Conservation (phyloP, 1,140 invertebrate genomes). For the Leptopilina boulardi region DNA sequence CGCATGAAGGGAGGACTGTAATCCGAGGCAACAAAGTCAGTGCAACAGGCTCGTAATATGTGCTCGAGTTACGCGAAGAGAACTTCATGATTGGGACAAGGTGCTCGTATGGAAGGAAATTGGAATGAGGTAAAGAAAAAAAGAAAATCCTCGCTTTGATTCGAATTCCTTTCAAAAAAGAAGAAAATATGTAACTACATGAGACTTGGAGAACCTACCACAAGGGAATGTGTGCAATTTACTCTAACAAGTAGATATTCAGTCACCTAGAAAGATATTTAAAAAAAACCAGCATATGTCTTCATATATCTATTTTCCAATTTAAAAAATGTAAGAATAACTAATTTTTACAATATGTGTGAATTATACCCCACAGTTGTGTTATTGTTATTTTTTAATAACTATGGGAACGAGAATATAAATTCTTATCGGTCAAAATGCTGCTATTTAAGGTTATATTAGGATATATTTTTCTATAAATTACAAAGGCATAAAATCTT, state of each 20-base stretch:
- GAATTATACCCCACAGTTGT: neutral
- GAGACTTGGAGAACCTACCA: slow-evolving; percentile 1
- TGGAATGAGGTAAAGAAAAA: neutral
- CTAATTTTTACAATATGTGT: neutral
- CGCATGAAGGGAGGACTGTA: neutral
- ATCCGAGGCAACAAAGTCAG: slow-evolving; percentile 23
- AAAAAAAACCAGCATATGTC: too few relatives aligned
- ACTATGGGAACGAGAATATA: neutral
- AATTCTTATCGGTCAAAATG: neutral
- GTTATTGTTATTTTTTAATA: neutral
- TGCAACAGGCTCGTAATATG: slow-evolving; percentile 22
- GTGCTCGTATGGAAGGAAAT: slow-evolving; percentile 4
- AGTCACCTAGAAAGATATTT: neutral
- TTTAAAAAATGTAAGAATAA: neutral
- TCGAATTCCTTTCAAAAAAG: slow-evolving; percentile 4
- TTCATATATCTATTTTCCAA: too few relatives aligned
- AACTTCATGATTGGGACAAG: slow-evolving; percentile 12
- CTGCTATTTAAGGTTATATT: neutral
- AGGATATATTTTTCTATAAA: neutral
- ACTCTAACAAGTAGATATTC: neutral
- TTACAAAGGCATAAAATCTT: neutral
- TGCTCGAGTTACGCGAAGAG: slow-evolving; percentile 20
- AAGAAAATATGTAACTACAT: neutral
- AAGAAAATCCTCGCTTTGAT: neutral
- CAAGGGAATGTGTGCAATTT: neutral